A percentile compares a stretch with the other conserved stretches of the same genome.
phyloP scores from a whole-genome alignment of 2,113 vertebrate genomes.

The Vireo altiloquus region DNA sequence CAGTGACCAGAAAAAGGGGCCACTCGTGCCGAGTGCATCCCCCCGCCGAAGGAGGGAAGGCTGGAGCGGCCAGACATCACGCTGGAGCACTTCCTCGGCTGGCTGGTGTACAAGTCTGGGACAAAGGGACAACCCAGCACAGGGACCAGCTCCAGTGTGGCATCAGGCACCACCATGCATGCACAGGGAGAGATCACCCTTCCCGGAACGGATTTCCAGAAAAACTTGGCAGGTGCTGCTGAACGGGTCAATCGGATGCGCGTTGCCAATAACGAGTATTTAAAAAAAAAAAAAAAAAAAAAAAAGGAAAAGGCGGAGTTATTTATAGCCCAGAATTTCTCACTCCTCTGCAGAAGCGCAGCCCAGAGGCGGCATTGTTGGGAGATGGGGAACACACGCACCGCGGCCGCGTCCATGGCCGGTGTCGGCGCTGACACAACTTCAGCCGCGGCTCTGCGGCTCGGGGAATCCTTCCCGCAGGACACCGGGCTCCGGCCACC shows the following conservation, averaged over 20 bases:
- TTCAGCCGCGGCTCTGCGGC: neutral
- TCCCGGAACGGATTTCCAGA: neutral
- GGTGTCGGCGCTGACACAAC: neutral
- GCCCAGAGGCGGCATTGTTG: conserved; percentile 20
- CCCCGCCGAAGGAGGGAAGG: neutral
- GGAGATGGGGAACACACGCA: neutral
- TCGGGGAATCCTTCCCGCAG: neutral
- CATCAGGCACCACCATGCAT: neutral
- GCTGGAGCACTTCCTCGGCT: neutral
- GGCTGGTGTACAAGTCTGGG: neutral
- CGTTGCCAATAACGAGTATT: neutral
- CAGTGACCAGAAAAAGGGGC: neutral
- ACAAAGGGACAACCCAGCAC: conserved; percentile 42
- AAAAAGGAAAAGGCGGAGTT: neutral
- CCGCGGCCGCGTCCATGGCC: neutral
- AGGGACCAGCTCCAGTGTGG: neutral
- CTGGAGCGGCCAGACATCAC: neutral
- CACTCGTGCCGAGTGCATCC: neutral
- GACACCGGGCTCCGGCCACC: neutral
- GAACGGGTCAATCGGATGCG: neutral
- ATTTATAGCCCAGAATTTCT: conserved; percentile 2
- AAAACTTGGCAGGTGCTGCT: neutral
- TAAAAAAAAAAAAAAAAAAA: neutral
- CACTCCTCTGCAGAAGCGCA: neutral
- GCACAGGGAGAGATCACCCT: neutral